Evolutionary conservation across 2,888 invertebrate species (phyloP), one percentile per base, ranked within the genome.

Genomic region (Cartodere bifasciata): DNA sequence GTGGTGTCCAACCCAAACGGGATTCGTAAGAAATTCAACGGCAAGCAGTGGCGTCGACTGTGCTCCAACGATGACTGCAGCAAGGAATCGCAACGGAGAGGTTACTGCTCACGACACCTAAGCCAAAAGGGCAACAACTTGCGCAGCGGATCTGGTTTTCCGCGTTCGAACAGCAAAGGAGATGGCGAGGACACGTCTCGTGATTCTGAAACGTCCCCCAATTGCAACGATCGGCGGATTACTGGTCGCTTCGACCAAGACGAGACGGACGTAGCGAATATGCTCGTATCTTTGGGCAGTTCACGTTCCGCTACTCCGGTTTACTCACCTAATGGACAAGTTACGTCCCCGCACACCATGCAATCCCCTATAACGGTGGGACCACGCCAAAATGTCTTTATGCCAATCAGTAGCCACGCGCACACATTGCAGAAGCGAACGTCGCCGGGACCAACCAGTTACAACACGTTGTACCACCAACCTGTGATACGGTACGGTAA

Each of bases 1-100:
- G 87, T 95, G 33, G 88, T 91, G 17, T 79, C 83, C 3, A 88
- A 88, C 28, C 86, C 90, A 3, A 88, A 85, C 47, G 97, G 97
- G 42, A 92, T 98, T 48, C 70, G 95, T 9, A 98, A 98, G 67
- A 98, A 97, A 66, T 98, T 92, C 63, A 98, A 98, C 66, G 98
- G 98, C 20, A 98, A 98, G 64, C 98, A 98, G 60, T 98, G 97
- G 98, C 73, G 97, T 39, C 71, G 97, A 48, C 71, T 98, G 40
- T 98, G 97, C 65, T 92, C 92, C 36, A 87, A 86, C 59, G 87
- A 88, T 50, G 86, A 23, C 32, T 97, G 95, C 63, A 82, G 81
- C 20, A 90, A 90, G 65, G 97, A 98, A 70, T 95, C 95, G 52
- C 97, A 98, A 64, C 70, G 97, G 21, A 72, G 94, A 44, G 97